phyloP scores from a whole-genome alignment of 2,797 vertebrate species.

The Perodicticus potto region DNA sequence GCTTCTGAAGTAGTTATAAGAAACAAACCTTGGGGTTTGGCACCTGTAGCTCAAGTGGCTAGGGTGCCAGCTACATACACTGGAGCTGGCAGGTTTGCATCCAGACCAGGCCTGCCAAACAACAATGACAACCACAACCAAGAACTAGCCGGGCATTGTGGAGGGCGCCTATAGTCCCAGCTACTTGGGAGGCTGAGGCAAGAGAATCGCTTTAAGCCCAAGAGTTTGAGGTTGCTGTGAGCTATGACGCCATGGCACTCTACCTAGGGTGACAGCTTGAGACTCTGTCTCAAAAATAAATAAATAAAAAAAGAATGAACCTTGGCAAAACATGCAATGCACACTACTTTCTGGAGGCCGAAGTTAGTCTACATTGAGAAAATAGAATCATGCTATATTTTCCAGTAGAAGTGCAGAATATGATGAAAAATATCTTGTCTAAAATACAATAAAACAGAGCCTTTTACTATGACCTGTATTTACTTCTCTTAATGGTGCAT shows the following conservation, averaged over 20 bases:
- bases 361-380: constrained; percentile 32
- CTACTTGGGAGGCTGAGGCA: too few relatives aligned
- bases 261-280: too few relatives aligned
- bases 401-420: background rate
- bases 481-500: constrained; percentile 14
- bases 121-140: too few relatives aligned
- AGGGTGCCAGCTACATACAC: too few relatives aligned
- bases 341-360: constrained; percentile 35
- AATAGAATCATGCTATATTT: constrained; percentile 25
- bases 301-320: background rate
- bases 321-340: background rate
- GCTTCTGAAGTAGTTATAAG: background rate
- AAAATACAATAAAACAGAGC: constrained; percentile 55
- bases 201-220: too few relatives aligned
- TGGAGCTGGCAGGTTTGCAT: too few relatives aligned
- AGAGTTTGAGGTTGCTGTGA: too few relatives aligned
- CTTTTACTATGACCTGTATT: background rate
- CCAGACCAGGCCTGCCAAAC: too few relatives aligned
- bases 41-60: too few relatives aligned
- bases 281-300: background rate
- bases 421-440: background rate
- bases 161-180: too few relatives aligned
- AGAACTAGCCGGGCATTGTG: too few relatives aligned
- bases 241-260: too few relatives aligned
- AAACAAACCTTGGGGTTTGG: background rate